Conservation (phyloP, 2,113 vertebrate species). For the Asarcornis scutulata region DNA sequence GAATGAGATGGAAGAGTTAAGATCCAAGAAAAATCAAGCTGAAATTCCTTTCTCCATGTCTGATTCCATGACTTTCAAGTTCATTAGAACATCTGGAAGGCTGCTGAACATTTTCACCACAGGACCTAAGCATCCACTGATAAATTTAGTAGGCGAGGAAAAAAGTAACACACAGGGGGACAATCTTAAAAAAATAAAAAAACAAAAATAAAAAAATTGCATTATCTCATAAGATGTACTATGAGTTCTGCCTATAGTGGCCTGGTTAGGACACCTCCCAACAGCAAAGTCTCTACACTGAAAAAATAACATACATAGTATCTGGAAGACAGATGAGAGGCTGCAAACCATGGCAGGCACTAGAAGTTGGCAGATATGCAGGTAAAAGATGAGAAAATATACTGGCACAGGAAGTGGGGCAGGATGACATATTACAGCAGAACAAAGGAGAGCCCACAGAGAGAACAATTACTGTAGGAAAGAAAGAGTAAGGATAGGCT, state of each 20-base stretch:
- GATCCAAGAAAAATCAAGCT: neutral
- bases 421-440: neutral
- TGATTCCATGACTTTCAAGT: neutral
- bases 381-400: neutral
- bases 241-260: neutral
- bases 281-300: fast-evolving
- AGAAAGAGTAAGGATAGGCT: neutral
- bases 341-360: neutral
- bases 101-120: neutral
- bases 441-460: neutral
- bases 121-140: neutral
- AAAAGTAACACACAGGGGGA: neutral
- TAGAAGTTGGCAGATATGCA: neutral
- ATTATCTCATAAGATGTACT: neutral
- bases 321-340: neutral
- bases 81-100: neutral
- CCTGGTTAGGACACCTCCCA: neutral
- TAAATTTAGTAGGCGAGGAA: neutral
- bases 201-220: neutral
- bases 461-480: neutral
- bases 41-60: neutral
- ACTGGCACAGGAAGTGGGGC: neutral
- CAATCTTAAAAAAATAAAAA: neutral
- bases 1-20: neutral
- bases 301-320: neutral